A percentile compares a stretch with the other conserved stretches of the same genome.
phyloP scores from a whole-genome alignment of 2,888 invertebrate genomes.

The Aplocera efformata region DNA sequence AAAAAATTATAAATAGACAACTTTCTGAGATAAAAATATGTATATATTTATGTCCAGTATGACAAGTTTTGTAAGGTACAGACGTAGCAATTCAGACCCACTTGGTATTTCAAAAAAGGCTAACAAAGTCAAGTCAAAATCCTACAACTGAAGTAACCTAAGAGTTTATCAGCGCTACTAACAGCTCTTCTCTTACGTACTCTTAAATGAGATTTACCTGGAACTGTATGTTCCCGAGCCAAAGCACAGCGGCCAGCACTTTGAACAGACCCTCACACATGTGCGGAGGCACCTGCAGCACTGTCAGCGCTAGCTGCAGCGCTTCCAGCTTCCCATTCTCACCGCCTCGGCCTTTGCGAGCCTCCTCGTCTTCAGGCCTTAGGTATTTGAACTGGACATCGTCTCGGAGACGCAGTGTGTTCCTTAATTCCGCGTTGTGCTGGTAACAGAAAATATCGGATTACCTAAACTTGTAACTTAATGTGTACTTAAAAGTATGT shows the following conservation, averaged over 20 bases:
- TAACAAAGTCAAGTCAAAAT: too few species aligned
- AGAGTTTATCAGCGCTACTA: too few species aligned
- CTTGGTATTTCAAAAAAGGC: too few species aligned
- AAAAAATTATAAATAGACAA: too few species aligned
- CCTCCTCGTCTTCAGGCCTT: conserved; percentile 87
- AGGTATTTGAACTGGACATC: conserved; percentile 91
- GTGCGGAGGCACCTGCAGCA: conserved; percentile 90
- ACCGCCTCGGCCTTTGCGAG: conserved; percentile 51
- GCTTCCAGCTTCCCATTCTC: conserved; percentile 85
- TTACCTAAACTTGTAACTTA: too few species aligned
- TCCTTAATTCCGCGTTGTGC: conserved; percentile 87
- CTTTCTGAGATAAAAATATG: too few species aligned
- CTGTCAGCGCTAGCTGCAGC: conserved; percentile 92
- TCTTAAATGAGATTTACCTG: conserved; percentile 66
- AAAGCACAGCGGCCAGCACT: conserved; percentile 92
- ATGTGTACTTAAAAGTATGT: too few species aligned
- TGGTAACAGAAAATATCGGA: conserved; percentile 41
- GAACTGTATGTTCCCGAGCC: conserved; percentile 94
- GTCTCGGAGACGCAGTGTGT: conserved; percentile 86
- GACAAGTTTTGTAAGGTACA: too few species aligned
- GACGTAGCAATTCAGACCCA: too few species aligned
- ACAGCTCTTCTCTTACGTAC: not conserved
- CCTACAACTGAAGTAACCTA: too few species aligned
- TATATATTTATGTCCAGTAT: too few species aligned
- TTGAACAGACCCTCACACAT: conserved; percentile 95